Evolutionary conservation across 2,113 vertebrate species (phyloP).

Genomic region (Siniperca knerii): DNA sequence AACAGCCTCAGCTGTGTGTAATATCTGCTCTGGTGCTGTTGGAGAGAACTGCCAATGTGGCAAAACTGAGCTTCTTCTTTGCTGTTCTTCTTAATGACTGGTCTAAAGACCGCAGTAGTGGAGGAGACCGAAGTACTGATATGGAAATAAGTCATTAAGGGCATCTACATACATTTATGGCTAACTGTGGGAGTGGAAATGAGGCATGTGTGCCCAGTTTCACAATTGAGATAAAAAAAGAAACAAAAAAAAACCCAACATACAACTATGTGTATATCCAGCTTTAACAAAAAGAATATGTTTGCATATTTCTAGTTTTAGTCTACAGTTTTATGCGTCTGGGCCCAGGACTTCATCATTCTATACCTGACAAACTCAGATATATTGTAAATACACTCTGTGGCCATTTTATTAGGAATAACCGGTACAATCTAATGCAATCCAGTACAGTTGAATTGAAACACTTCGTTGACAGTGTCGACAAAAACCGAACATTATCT

Average conservation of each 20-base stretch:
- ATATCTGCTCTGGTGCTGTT: background rate
- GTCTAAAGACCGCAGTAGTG: background rate
- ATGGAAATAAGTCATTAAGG: background rate
- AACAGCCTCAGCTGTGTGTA: background rate
- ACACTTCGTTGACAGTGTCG: background rate
- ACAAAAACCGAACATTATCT: background rate
- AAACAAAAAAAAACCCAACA: no score
- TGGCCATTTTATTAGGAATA: background rate
- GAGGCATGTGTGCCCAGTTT: background rate
- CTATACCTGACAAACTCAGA: background rate
- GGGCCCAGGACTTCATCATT: background rate
- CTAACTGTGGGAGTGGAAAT: background rate
- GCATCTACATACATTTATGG: background rate
- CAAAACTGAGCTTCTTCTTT: background rate
- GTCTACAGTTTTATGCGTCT: background rate
- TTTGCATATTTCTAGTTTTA: background rate
- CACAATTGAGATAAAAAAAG: background rate
- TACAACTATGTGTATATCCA: background rate
- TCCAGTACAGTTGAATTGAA: background rate
- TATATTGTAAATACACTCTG: background rate
- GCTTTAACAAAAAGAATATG: no score
- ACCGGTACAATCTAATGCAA: background rate
- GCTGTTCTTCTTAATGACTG: background rate
- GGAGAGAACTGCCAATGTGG: no score
- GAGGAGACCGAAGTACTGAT: background rate